Base-by-base conservation (phyloP, 2,888 invertebrate species). In the Epinotia demarniana region DNA sequence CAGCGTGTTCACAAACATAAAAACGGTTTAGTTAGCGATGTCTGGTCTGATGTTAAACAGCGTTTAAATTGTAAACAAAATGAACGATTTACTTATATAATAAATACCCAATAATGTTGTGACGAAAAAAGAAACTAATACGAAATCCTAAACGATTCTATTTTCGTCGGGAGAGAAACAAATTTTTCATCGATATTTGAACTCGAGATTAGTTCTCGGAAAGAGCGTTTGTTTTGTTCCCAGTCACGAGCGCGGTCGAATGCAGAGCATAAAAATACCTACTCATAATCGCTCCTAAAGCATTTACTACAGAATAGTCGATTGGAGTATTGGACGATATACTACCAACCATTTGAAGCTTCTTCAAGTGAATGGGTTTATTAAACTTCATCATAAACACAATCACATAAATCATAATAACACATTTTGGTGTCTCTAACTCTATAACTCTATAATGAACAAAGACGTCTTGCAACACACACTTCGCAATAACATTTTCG, bases 181-280 rank as follows among this genome's bases (percentile, higher is more conserved):
- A 69, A 43, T 68, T 60, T 73, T 58, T 61, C 55, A 73, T 68
- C 49, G 23, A 62, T 68, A 73, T 68, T 73, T 27, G 57, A 64
- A 60, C 46, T 64, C 58, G 27, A 62, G 43, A 33, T 60, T 43
- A 66, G 67, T 80, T 80, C 79, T 76, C 63, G 69, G 79, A 79
- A 78, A 49, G 75, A 46, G 53, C 60, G n/a, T 74, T 79, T 80
- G 79, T 80, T 81, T 81, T 78, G 80, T 67, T 80, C 73, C 75
- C 73, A 63, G 78, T 77, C 81, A 81, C 79, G 81, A 67, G 39
- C 57, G 39, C 43, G 19, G 43, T 18, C 55, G 49, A 33, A 18
- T 57, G 66, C 18, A 46, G 19, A 61, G 53, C 55, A 69, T 53
- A 72, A 77, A 78, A 39, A 66, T 33, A 39, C 39, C 39, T 39